Base-by-base conservation (phyloP, 2,888 invertebrate species). In the Amphipyra berbera region DNA sequence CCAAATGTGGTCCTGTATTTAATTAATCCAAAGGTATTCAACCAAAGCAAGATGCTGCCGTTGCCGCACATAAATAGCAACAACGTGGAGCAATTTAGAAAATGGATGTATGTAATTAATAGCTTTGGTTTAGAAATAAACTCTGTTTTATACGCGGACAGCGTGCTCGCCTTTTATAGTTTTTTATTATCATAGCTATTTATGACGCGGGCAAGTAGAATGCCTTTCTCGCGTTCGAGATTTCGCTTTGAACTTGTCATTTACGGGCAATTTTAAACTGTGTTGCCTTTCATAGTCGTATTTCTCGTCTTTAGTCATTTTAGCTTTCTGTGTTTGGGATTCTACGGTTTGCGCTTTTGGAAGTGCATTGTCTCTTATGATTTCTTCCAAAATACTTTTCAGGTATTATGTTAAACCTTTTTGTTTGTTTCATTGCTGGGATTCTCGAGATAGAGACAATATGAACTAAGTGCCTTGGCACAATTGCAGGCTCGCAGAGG, bases 91-190 rank as follows among this genome's bases (percentile, higher is more conserved):
- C 78, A 77, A 83, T 84, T 83, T 83, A 79, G 65, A 73, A 72
- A 78, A 80, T 81, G 74, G 69, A 55, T 71, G 71, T 85, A 55
- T 71, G 71, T 85, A 82, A 86, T 84, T 83, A 85, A 86, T 83
- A 69, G 82, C 61, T 66, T 49, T 63, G 70, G 75, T 74, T 79
- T 80, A 59, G 68, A 78, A 82, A 82, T 80, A 82, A 79, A 76
- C 70, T 59, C 48, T 35, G 63, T 66, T 78, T 73, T 76, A 73
- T 61, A 67, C 49, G 53, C 61, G 49, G 50, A 56, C 68, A 60
- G 61, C 68, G 44, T 38, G 49, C 47, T 57, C 35, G 57, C 55
- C 52, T 60, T 66, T 62, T 61, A 59, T 66, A 66, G 61, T 42
- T 60, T 49, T 78, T 79, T 78, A 74, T 73, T 77, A 70, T 79